Base-by-base conservation (phyloP, 1,140 invertebrate genomes). In the Frieseomelitta varia region DNA sequence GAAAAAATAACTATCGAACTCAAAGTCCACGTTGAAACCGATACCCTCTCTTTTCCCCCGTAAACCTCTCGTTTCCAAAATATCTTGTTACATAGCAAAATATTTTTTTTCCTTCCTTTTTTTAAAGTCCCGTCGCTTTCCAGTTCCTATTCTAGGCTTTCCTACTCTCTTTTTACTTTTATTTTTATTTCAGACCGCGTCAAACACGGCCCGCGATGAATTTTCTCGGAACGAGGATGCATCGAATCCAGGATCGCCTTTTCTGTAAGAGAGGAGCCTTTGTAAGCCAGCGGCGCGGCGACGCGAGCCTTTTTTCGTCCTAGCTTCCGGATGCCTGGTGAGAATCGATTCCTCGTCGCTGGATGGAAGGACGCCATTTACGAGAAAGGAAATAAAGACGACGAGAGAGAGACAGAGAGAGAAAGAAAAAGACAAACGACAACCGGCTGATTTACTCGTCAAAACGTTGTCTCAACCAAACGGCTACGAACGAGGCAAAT, bases 231-330 rank as follows among this genome's bases (percentile, higher is more conserved):
- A 30, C 56, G 63, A 65, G 27, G 21, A 34, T 14, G n/a, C n/a
- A 27, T 61, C 67, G 65, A 80, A 72, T 73, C 30, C 68, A 24
- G 65, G 39, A 67, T 74, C 47, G 51, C 34, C 21, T 56, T 72
- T 63, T 81, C 8, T 27, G 39, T 15, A 68, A 24, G 30, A 53
- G 51, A 39, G 27, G 27, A 34, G 34, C 47, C 63, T 58, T 71
- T 71, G 58, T 10, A 51, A 34, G 39, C n/a, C 12, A 17, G 69
- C 27, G 27, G 56, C 30, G 30, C 30, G 30, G 30, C 30, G 12
- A 82, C 71, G 77, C 56, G 68, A 67, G 85, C 76, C 81, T 87
- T 85, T 87, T 87, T 79, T 81, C 72, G 76, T 51, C 39, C 39
- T 8, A 15, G 56, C 56, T 63, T 71, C 58, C 67, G 67, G 67